Evolutionary conservation across 2,797 vertebrate species (phyloP).

Genomic region (Melanotaenia pygmaea): DNA sequence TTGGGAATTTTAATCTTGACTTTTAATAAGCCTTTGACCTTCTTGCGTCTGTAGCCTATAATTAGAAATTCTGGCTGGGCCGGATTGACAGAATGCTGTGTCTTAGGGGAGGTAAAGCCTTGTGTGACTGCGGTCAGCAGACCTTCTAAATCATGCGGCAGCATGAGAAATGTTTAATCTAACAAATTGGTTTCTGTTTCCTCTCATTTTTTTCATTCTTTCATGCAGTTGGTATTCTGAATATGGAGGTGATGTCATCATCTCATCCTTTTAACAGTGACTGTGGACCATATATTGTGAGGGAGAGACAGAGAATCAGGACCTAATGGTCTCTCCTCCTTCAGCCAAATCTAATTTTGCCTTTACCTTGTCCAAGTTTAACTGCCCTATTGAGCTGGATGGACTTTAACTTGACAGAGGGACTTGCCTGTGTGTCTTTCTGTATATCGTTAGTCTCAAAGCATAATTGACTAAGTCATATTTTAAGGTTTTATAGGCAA

Average conservation of each 20-base stretch:
- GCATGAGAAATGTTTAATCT: conserved; percentile 84
- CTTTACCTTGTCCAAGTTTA: conserved; percentile 72
- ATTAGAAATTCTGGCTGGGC: conserved; percentile 86
- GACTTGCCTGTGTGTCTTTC: conserved; percentile 45
- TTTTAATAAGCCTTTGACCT: conserved; percentile 89
- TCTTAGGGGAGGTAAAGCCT: conserved; percentile 82
- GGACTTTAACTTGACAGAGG: conserved; percentile 48
- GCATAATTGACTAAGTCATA: no score
- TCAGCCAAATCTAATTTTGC: conserved; percentile 77
- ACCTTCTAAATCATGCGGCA: conserved; percentile 83
- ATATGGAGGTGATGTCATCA: conserved; percentile 79
- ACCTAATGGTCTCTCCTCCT: conserved; percentile 72
- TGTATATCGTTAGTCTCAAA: conserved; percentile 3
- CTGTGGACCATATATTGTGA: conserved; percentile 75
- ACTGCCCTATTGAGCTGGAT: conserved; percentile 57
- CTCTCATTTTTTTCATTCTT: conserved; percentile 68
- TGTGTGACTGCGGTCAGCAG: conserved; percentile 74
- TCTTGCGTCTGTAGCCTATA: conserved; percentile 85
- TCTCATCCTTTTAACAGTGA: conserved; percentile 82
- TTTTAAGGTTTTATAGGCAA: no score
- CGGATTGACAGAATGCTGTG: conserved; percentile 83
- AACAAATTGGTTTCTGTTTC: conserved; percentile 85
- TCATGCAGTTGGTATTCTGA: conserved; percentile 74
- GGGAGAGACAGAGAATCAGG: conserved; percentile 66
- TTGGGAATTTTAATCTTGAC: conserved; percentile 84